Evolutionary conservation across 2,113 vertebrate species (phyloP).

Genomic region (Amblyopsis rosae): DNA sequence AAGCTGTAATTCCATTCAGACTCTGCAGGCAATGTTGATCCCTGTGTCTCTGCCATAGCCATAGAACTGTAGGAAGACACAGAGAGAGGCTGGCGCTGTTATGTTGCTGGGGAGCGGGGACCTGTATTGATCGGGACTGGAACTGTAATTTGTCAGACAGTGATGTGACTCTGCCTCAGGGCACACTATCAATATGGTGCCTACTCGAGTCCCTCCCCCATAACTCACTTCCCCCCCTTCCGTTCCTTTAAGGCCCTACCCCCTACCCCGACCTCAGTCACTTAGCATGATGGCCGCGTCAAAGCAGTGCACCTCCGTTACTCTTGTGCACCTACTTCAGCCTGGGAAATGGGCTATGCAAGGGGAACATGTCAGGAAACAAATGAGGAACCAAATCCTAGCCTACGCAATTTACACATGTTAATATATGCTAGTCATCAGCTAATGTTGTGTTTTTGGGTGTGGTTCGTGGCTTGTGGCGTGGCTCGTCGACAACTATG

Average conservation of each 20-base stretch:
- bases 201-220: conserved; percentile 8
- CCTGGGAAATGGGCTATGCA: no score
- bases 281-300: no score
- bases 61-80: conserved; percentile 13
- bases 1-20: conserved; percentile 24
- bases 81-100: conserved; percentile 20
- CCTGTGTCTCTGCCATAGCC: conserved; percentile 7
- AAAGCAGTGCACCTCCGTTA: no score
- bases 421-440: no score
- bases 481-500: no score
- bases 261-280: no score
- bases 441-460: no score
- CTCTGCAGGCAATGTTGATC: conserved; percentile 19
- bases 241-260: neutral
- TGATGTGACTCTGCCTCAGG: conserved; percentile 57
- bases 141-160: conserved; percentile 60
- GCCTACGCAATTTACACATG: no score
- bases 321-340: no score
- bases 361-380: no score
- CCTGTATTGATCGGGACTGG: conserved; percentile 57
- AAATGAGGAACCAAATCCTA: no score
- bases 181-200: conserved; percentile 45
- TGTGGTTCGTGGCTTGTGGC: no score
- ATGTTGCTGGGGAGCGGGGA: conserved; percentile 50
- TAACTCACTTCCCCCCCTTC: conserved; percentile 12